Conservation (phyloP, 2,888 invertebrate species). For the Dichetophora obliterata region DNA sequence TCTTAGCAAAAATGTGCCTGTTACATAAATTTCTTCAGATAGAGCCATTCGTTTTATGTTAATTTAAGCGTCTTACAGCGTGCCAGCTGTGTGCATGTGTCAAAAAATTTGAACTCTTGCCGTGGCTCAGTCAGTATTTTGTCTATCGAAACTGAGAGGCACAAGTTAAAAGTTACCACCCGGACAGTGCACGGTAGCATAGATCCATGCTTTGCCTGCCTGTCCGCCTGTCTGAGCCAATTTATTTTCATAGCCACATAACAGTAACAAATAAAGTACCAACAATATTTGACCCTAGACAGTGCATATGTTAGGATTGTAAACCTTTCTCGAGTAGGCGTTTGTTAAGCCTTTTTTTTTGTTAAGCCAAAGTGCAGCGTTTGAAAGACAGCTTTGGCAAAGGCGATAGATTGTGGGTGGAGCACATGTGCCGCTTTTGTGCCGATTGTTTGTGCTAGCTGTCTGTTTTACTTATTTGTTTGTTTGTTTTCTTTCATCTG, state of each 20-base stretch:
- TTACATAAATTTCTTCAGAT: too few species aligned
- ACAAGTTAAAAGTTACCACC: too few species aligned
- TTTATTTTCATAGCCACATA: constrained; percentile 5
- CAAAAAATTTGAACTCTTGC: too few species aligned
- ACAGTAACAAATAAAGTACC: constrained; percentile 5
- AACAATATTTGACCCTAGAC: constrained; percentile 7
- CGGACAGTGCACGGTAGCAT: too few species aligned
- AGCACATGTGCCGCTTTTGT: neutral
- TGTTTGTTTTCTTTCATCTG: neutral
- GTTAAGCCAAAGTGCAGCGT: neutral
- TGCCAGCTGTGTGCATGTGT: too few species aligned
- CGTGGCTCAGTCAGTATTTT: too few species aligned
- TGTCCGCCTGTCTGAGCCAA: neutral
- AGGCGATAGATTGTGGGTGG: neutral
- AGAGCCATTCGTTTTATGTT: too few species aligned
- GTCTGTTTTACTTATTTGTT: neutral
- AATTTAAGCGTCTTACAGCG: too few species aligned
- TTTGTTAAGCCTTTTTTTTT: neutral
- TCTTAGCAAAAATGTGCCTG: too few species aligned
- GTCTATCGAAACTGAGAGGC: too few species aligned
- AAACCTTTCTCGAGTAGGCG: neutral
- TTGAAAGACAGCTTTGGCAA: neutral
- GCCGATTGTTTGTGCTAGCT: neutral
- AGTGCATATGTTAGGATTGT: neutral
- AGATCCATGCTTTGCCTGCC: neutral